Base-by-base conservation (phyloP, 2,888 invertebrate species). In the Ochropleura leucogaster region DNA sequence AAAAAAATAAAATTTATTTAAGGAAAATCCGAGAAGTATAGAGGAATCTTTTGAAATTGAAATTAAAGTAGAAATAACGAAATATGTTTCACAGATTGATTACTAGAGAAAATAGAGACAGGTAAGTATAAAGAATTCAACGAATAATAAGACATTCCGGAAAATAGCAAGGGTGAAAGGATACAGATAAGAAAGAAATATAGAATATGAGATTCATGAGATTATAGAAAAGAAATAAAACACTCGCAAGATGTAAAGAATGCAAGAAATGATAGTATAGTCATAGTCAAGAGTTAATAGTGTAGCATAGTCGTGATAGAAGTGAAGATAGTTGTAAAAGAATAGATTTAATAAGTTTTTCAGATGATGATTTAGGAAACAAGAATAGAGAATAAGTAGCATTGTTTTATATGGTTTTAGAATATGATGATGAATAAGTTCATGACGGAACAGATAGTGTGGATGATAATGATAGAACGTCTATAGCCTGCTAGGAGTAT, bases 401-500 rank as follows among this genome's bases (percentile, higher is more conserved):
- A 40, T 20, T 47, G 51, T 1, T 14, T n/a, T 30, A n/a, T 60
- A 40, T 55, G 66, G 62, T 49, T 18, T 14, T 1, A 53, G 47
- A 55, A 47, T 18, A 42, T 47, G 18, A 62, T 49, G 12, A 30
- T 74, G 44, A 40, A 40, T 75, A 42, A 53, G 30, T 51, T n/a
- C 10, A 44, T 20, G 7, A 7, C 3, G 12, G 30, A 62, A 55
- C 12, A 40, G 14, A 40, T 7, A 57, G 9, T 40, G 3, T 30
- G 44, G 47, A 40, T 12, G 16, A 49, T 20, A 77, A 20, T 40
- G n/a, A 57, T 20, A 20, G 12, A n/a, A n/a, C 2, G 7, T 12
- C 30, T 30, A 30, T 79, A 57, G 49, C 20, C 10, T 40, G 16
- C 49, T 55, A 63, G 4, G 49, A 78, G 8, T 44, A 12, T 46